phyloP scores from a whole-genome alignment of 2,888 invertebrate genomes.

The Torymus tubicola region DNA sequence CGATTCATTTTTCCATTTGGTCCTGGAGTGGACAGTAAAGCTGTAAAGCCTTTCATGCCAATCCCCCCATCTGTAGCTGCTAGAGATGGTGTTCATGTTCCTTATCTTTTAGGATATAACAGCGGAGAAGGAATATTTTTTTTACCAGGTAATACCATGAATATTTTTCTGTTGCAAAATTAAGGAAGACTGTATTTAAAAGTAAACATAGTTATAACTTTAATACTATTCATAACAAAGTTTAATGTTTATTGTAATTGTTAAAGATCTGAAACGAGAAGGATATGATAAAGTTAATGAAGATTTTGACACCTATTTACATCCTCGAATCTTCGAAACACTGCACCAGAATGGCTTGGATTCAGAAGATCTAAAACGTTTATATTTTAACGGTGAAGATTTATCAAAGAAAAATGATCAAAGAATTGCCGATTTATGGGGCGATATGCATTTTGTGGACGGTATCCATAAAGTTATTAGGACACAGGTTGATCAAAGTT shows the following conservation, averaged over 20 bases:
- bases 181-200: no score
- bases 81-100: slow-evolving; percentile 75
- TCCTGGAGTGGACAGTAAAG: slow-evolving; percentile 60
- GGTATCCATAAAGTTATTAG: slow-evolving; percentile 61
- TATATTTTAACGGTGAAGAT: slow-evolving; percentile 62
- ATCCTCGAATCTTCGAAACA: slow-evolving; percentile 37
- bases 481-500: slow-evolving; percentile 56
- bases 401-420: slow-evolving; percentile 45
- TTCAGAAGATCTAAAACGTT: slow-evolving; percentile 56
- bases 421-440: slow-evolving; percentile 57
- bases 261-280: slow-evolving; percentile 46
- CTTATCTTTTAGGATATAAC: slow-evolving; percentile 78
- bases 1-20: slow-evolving; percentile 50
- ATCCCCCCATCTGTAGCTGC: slow-evolving; percentile 69
- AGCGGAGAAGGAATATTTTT: slow-evolving; percentile 76
- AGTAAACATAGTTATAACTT: no score
- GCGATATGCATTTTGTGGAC: slow-evolving; percentile 62
- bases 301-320: slow-evolving; percentile 40
- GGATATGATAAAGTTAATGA: slow-evolving; percentile 38
- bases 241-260: background rate
- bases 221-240: no score
- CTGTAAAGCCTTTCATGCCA: slow-evolving; percentile 65
- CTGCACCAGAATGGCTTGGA: slow-evolving; percentile 57
- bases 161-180: background rate
- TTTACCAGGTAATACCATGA: slow-evolving; percentile 37